Base-by-base conservation (phyloP, 2,113 vertebrate genomes). In the Hippopotamus amphibius region DNA sequence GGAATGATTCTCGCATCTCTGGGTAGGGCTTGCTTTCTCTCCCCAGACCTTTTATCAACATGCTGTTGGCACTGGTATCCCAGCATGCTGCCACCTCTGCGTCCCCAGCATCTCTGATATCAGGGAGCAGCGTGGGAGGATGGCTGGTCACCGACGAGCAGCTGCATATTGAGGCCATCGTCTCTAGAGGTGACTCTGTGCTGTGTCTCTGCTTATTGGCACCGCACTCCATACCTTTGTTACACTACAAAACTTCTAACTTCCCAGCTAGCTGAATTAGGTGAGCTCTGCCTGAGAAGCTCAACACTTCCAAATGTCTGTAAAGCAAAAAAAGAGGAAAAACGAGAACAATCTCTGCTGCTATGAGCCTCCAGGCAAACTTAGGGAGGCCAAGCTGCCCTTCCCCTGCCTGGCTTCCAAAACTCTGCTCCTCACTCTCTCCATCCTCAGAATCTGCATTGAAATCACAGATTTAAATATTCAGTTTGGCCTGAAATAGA, bases 401-500 rank as follows among this genome's bases (percentile, higher is more conserved):
- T 66, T 63, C 63, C 6, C 33, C 1, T 11, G 26, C 12, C n/a
- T 24, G 21, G 12, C 43, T 74, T 66, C 77, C n/a, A 9, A 17
- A 48, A 33, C 50, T 71, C 37, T 57, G 14, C 48, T n/a, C 12
- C 26, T 43, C 55, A 8, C n/a, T 57, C 24, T 33, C 26, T 48
- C 19, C 43, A 9, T 13, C 4, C 48, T 65, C 57, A 33, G 46
- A n/a, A 16, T 55, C 57, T 2, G 7, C n/a, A 68, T 85, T 80
- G 55, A 95, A 76, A 76, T 69, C 57, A 50, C 79, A 6, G 63
- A 28, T 83, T 69, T 69, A 48, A 85, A 84, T 88, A 85, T 10
- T 90, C 90, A 41, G 57, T 74, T 95, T 85, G 41, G 28, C 82
- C 69, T 53, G 46, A 85, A 57, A 84, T 46, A 77, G 68, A 30